Conservation (phyloP, 2,113 vertebrate species). For the Mustelus asterias region DNA sequence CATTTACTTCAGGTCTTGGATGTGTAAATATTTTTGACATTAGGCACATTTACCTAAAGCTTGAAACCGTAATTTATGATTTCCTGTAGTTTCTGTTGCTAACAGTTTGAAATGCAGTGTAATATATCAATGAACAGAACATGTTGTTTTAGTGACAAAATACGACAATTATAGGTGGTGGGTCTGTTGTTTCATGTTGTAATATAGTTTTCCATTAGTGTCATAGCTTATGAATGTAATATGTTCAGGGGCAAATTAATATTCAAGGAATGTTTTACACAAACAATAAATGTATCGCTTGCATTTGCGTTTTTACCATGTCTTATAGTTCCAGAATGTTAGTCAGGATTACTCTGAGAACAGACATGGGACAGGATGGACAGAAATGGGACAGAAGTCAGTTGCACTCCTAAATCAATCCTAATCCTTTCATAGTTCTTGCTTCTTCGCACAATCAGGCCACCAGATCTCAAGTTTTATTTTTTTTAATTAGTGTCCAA, state of each 20-base stretch:
- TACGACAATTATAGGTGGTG: not conserved
- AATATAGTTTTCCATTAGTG: not conserved
- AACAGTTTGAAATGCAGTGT: not conserved
- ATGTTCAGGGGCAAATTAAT: not conserved
- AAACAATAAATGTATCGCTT: not conserved
- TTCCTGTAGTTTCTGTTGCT: not conserved
- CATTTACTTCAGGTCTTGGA: not conserved
- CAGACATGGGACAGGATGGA: not conserved
- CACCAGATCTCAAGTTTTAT: no score
- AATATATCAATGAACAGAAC: not conserved
- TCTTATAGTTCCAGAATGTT: not conserved
- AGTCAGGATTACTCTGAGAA: not conserved
- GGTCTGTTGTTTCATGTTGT: not conserved
- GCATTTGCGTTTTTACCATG: not conserved
- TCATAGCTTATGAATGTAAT: not conserved
- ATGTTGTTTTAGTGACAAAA: not conserved
- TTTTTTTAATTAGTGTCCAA: no score
- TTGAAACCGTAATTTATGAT: not conserved
- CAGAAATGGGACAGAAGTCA: not conserved
- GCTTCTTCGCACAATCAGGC: no score
- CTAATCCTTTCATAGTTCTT: not conserved
- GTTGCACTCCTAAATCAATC: not conserved
- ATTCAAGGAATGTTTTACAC: not conserved
- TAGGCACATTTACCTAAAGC: not conserved
- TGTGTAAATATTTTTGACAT: not conserved